Evolutionary conservation across 2,113 vertebrate genomes (phyloP).

Genomic region (Ammospiza nelsoni): DNA sequence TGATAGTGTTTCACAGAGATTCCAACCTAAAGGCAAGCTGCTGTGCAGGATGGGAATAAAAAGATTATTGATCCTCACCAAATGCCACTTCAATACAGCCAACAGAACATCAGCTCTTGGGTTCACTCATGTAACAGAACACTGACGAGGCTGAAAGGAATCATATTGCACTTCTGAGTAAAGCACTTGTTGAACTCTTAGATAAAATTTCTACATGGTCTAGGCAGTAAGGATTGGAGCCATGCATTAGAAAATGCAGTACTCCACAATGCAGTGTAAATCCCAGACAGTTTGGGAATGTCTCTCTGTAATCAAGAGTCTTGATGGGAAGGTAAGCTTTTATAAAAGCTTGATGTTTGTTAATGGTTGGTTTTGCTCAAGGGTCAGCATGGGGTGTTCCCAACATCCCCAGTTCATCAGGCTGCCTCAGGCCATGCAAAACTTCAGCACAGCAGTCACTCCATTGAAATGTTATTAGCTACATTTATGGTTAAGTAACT

Average conservation of each 20-base stretch:
- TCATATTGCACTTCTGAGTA: background rate
- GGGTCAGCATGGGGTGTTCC: background rate
- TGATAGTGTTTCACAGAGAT: background rate
- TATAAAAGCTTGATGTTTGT: background rate
- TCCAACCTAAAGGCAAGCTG: background rate
- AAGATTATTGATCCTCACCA: background rate
- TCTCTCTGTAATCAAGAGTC: background rate
- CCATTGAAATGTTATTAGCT: background rate
- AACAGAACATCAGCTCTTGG: background rate
- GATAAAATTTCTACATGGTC: background rate
- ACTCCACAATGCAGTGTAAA: background rate
- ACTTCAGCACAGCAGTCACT: background rate
- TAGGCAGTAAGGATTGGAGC: background rate
- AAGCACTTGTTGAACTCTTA: background rate
- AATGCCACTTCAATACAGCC: background rate
- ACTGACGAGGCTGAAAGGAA: background rate
- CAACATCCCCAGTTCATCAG: background rate
- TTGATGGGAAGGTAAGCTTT: background rate
- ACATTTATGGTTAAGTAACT: background rate
- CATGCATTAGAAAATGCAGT: background rate
- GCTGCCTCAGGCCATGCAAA: background rate
- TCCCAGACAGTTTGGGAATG: background rate
- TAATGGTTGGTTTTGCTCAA: background rate
- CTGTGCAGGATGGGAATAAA: background rate
- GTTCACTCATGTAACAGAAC: background rate